These are phyloP conservation scores for Clusia tigrina DNA, from an alignment of 2,888 invertebrate genomes.

Conservation along the genomic window DNA sequence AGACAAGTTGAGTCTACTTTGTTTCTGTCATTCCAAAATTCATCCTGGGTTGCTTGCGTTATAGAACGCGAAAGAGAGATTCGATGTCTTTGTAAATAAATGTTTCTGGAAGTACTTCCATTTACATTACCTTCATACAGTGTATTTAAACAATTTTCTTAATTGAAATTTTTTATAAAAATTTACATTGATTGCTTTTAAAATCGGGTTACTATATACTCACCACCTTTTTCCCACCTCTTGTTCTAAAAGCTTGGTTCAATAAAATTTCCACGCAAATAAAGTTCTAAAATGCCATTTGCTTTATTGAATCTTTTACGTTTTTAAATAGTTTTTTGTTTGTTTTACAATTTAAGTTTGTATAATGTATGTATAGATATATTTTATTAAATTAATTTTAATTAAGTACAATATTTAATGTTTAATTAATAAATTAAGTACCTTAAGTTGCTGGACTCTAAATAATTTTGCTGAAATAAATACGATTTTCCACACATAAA, in stretches of 20 bases:
- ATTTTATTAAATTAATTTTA: not conserved
- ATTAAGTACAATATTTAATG: slow-evolving; percentile 19
- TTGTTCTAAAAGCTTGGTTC: not conserved
- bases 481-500: slow-evolving; percentile 33
- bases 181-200: too few relatives aligned
- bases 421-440: slow-evolving; percentile 14
- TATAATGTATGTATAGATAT: not conserved
- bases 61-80: too few relatives aligned
- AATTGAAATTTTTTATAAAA: too few relatives aligned
- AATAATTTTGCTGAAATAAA: slow-evolving; percentile 13
- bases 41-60: too few relatives aligned
- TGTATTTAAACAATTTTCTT: too few relatives aligned
- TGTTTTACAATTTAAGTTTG: not conserved
- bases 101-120: too few relatives aligned
- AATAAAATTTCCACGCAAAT: not conserved
- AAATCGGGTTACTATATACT: too few relatives aligned
- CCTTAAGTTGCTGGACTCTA: slow-evolving; percentile 16
- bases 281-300: not conserved
- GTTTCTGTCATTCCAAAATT: too few relatives aligned
- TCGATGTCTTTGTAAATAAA: too few relatives aligned
- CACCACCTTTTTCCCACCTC: too few relatives aligned
- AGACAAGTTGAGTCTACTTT: too few relatives aligned
- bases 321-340: not conserved
- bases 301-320: slow-evolving; percentile 7
- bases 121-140: too few relatives aligned